These are phyloP conservation scores for Trichosurus vulpecula DNA, from an alignment of 2,797 vertebrate species.

Conservation along the genomic window DNA sequence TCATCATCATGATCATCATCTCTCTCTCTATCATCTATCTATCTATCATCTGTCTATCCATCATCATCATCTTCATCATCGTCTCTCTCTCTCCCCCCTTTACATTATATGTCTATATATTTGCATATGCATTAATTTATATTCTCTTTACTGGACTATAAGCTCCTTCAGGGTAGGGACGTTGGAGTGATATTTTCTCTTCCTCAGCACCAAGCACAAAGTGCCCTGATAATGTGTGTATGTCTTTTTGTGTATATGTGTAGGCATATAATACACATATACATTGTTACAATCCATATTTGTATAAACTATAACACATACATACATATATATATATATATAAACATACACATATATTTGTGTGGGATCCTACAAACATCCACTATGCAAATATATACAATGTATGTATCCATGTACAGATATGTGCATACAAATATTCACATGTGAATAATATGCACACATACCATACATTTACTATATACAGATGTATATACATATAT, in stretches of 20 bases:
- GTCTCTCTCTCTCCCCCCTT: too few species aligned
- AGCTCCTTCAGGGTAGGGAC: neutral
- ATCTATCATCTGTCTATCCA: neutral
- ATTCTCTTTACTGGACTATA: neutral
- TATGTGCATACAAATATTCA: too few species aligned
- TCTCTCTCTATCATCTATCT: too few species aligned
- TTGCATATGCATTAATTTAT: neutral
- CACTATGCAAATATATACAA: neutral
- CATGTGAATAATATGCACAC: too few species aligned
- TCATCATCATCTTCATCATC: neutral
- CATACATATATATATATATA: too few species aligned
- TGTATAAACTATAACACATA: neutral
- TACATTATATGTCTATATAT: neutral
- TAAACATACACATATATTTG: too few species aligned
- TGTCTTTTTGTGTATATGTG: neutral
- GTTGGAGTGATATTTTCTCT: neutral
- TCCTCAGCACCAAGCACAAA: neutral
- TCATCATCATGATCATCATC: too few species aligned
- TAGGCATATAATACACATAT: neutral
- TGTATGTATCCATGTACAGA: neutral
- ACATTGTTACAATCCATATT: neutral
- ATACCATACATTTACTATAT: too few species aligned
- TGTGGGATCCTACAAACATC: neutral
- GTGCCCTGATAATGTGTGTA: neutral
- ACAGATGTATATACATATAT: too few species aligned